A percentile compares a stretch with the other conserved stretches of the same genome.
These are phyloP conservation scores for Sminthurides aquaticus DNA, from an alignment of 2,888 invertebrate species.

Conservation along the genomic window DNA sequence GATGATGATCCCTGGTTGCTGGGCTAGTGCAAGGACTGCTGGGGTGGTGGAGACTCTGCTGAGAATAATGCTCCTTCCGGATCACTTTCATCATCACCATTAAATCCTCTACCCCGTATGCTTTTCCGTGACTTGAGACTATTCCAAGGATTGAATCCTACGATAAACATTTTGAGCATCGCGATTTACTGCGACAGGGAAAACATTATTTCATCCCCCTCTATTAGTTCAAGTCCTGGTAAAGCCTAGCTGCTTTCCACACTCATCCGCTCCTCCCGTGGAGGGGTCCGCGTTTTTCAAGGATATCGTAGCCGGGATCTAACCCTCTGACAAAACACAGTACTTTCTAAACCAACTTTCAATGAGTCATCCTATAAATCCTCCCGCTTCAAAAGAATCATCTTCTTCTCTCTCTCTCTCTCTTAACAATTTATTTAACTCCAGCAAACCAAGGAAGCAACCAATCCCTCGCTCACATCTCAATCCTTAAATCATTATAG, in stretches of 20 bases:
- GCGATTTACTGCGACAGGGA: conserved; percentile 5
- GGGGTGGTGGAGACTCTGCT: no score
- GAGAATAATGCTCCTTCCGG: neutral
- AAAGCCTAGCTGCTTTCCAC: neutral
- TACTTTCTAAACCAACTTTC: neutral
- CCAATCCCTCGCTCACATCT: no score
- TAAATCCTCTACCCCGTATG: neutral
- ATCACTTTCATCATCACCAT: conserved; percentile 4
- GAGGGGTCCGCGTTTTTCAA: neutral
- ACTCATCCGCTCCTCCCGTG: neutral
- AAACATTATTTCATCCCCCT: conserved; percentile 9
- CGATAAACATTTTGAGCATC: conserved; percentile 5
- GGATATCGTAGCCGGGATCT: neutral
- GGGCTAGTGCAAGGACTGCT: no score
- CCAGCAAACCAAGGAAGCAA: no score
- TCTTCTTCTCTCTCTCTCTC: neutral
- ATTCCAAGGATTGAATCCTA: conserved; percentile 4
- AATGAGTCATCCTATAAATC: conserved; percentile 8
- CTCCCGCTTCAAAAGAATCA: neutral
- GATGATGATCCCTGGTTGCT: no score
- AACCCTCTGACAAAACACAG: conserved; percentile 1
- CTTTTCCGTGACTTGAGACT: conserved; percentile 6
- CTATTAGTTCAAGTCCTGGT: conserved; percentile 4
- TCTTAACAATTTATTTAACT: neutral
- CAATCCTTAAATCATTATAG: neutral